A percentile compares a stretch with the other conserved stretches of the same genome.
Conservation (phyloP, 2,797 vertebrate genomes). For the Notolabrus celidotus region DNA sequence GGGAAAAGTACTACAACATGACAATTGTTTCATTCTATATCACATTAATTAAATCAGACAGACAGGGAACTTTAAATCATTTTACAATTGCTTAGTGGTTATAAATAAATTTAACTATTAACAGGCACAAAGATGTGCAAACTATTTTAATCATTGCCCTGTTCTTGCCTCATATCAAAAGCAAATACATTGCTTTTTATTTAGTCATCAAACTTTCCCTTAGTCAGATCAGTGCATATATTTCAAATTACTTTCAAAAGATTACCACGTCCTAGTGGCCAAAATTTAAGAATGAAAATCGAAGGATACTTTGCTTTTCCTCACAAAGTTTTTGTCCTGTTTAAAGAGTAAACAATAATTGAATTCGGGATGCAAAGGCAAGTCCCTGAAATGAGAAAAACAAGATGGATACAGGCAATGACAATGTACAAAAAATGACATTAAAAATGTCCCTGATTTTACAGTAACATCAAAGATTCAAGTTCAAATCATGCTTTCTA, state of each 20-base stretch:
- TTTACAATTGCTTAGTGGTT: slow-evolving; percentile 86
- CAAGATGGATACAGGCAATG: slow-evolving; percentile 86
- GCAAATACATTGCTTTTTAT: slow-evolving; percentile 70
- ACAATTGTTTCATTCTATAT: slow-evolving; percentile 70
- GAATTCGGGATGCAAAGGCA: slow-evolving; percentile 86
- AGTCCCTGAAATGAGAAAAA: slow-evolving; percentile 87
- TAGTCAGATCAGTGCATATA: slow-evolving; percentile 95
- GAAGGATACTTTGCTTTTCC: slow-evolving; percentile 68
- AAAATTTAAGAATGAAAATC: slow-evolving; percentile 85
- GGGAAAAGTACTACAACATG: slow-evolving; percentile 69
- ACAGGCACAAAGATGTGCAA: slow-evolving; percentile 75
- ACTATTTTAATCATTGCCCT: slow-evolving; percentile 74
- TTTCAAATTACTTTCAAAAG: slow-evolving; percentile 82
- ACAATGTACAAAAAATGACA: slow-evolving; percentile 86
- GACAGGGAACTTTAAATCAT: slow-evolving; percentile 67
- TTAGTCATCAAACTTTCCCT: slow-evolving; percentile 88
- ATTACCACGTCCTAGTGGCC: slow-evolving; percentile 82
- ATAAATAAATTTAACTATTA: slow-evolving; percentile 84
- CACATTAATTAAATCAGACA: slow-evolving; percentile 76
- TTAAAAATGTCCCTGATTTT: slow-evolving; percentile 98
- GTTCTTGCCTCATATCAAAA: slow-evolving; percentile 69
- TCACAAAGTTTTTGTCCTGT: slow-evolving; percentile 86
- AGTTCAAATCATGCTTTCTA: slow-evolving; percentile 95
- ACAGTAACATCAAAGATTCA: slow-evolving; percentile 87
- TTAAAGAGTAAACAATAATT: slow-evolving; percentile 78